phyloP scores from a whole-genome alignment of 2,797 vertebrate genomes.

The Mus minutoides region DNA sequence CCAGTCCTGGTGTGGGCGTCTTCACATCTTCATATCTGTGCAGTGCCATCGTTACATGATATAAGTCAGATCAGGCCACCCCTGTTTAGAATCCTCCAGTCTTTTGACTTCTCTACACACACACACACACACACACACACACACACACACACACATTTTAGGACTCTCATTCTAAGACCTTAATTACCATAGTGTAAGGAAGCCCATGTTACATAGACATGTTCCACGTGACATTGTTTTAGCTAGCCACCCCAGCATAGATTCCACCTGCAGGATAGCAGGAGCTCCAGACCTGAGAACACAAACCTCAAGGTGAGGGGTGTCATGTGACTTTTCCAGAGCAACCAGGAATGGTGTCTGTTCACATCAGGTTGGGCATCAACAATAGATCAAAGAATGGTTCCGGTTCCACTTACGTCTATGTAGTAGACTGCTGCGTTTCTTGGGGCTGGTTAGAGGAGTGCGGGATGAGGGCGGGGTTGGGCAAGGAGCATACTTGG shows the following conservation, averaged over 20 bases:
- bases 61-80: neutral
- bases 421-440: neutral
- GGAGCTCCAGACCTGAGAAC: neutral
- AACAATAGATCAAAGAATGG: neutral
- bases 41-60: fast-evolving
- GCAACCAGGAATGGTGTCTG: neutral
- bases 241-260: neutral
- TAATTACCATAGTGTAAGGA: neutral
- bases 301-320: neutral
- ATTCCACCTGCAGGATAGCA: neutral
- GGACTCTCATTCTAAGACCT: neutral
- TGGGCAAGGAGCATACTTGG: neutral
- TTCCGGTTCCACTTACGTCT: neutral
- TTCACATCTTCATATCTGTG: fast-evolving
- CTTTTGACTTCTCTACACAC: neutral
- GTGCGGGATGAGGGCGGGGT: neutral
- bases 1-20: neutral
- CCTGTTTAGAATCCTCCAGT: neutral
- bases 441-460: neutral
- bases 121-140: neutral
- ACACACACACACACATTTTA: neutral
- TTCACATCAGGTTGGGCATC: neutral
- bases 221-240: neutral
- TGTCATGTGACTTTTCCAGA: neutral
- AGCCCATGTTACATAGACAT: neutral